Conservation (phyloP, 2,797 vertebrate genomes). For the Premnoplex brunnescens region DNA sequence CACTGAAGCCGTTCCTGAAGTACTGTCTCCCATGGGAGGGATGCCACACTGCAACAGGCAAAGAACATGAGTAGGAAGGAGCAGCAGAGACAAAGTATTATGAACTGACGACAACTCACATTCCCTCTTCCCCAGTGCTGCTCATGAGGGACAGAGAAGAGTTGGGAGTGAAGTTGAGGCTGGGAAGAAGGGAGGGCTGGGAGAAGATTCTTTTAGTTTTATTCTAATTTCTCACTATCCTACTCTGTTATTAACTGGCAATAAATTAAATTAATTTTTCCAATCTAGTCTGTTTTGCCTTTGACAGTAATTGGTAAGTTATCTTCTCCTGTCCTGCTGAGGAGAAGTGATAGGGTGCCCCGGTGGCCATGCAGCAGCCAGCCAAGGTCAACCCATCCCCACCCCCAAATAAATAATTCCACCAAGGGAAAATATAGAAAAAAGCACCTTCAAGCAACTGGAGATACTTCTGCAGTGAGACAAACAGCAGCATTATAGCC, state of each 20-base stretch:
- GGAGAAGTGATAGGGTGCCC: background rate
- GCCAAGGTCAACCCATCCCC: background rate
- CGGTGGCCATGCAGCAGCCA: background rate
- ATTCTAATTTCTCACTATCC: background rate
- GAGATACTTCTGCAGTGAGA: background rate
- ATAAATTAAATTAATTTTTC: background rate
- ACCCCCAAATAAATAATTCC: background rate
- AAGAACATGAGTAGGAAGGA: background rate
- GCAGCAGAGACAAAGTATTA: background rate
- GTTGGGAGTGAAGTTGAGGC: background rate
- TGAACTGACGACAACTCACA: background rate
- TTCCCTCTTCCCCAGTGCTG: background rate
- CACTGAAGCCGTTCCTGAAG: background rate
- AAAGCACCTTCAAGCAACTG: background rate
- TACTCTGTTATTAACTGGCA: background rate
- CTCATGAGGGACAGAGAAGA: accelerated
- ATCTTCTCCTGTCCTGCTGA: background rate
- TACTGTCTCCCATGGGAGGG: background rate
- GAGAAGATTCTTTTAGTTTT: background rate
- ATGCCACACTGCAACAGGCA: background rate
- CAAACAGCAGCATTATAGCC: background rate
- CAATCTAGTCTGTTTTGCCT: background rate
- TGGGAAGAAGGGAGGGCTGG: background rate
- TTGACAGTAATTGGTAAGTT: background rate
- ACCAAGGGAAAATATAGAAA: background rate